Evolutionary conservation across 2,888 invertebrate species (phyloP).

Genomic region (Acanthosoma haemorrhoidale): DNA sequence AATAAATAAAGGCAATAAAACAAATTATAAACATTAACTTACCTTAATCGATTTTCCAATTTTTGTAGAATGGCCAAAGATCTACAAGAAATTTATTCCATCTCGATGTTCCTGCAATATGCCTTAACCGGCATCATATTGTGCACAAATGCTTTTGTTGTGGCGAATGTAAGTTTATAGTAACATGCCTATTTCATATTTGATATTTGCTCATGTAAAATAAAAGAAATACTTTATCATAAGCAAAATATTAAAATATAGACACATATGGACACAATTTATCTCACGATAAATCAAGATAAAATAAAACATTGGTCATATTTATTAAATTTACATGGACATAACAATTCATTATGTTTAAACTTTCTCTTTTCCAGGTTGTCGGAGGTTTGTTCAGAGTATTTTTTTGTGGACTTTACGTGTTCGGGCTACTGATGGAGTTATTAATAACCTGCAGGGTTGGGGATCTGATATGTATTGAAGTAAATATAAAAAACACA

Average conservation of each 20-base stretch:
- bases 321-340: too few relatives aligned
- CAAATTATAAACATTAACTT: too few relatives aligned
- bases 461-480: conserved; percentile 3
- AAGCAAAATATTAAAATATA: too few relatives aligned
- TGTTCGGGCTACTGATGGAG: neutral
- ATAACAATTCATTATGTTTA: neutral
- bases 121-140: neutral
- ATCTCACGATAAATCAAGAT: too few relatives aligned
- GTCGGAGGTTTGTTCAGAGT: neutral
- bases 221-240: too few relatives aligned
- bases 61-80: conserved; percentile 8
- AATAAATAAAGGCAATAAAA: too few relatives aligned
- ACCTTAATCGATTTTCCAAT: too few relatives aligned
- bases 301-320: too few relatives aligned
- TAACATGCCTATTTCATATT: too few relatives aligned
- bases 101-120: neutral
- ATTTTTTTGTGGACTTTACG: conserved; percentile 6
- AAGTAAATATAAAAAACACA: conserved; percentile 9
- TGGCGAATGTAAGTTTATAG: conserved; percentile 11
- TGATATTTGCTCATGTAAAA: too few relatives aligned
- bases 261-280: too few relatives aligned
- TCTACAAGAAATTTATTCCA: neutral
- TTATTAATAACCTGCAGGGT: neutral
- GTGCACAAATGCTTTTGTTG: conserved; percentile 16
- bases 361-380: neutral